These are phyloP conservation scores for Lasioglossum marginatum DNA, from an alignment of 2,888 invertebrate species.

Conservation along the genomic window DNA sequence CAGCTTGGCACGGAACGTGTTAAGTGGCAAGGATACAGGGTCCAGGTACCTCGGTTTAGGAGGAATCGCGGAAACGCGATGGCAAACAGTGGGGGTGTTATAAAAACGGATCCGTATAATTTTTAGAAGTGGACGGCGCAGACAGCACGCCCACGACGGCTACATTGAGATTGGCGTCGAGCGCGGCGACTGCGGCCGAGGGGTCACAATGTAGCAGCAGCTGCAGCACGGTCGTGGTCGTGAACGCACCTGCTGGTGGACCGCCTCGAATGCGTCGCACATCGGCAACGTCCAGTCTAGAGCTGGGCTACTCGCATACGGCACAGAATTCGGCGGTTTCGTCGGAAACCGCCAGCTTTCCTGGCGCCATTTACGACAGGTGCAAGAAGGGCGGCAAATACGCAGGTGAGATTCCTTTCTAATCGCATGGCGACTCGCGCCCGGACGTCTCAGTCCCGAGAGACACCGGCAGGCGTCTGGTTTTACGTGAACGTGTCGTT, in stretches of 20 bases:
- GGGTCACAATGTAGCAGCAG: conserved; percentile 95
- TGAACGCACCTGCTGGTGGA: conserved; percentile 85
- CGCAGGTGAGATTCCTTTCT: conserved; percentile 68
- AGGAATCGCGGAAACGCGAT: neutral
- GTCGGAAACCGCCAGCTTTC: conserved; percentile 88
- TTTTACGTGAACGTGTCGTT: conserved; percentile 1
- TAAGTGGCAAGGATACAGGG: neutral
- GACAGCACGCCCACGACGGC: conserved; percentile 68
- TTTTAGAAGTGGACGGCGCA: conserved; percentile 78
- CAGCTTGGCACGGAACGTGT: too few relatives aligned
- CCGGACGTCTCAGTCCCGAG: neutral
- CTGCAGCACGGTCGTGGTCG: conserved; percentile 94
- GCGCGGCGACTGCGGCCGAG: conserved; percentile 73
- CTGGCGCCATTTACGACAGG: conserved; percentile 82
- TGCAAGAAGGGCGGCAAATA: conserved; percentile 80
- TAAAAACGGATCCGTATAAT: conserved; percentile 22
- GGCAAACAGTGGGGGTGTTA: neutral
- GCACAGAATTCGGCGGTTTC: conserved; percentile 92
- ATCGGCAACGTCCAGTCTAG: conserved; percentile 92
- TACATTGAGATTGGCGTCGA: conserved; percentile 62
- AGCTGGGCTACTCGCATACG: conserved; percentile 94
- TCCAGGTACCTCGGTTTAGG: neutral
- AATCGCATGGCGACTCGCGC: conserved; percentile 2
- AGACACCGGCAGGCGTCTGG: neutral
- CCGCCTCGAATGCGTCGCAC: conserved; percentile 86